phyloP scores from a whole-genome alignment of 2,888 invertebrate genomes.

The Steromphala cineraria region DNA sequence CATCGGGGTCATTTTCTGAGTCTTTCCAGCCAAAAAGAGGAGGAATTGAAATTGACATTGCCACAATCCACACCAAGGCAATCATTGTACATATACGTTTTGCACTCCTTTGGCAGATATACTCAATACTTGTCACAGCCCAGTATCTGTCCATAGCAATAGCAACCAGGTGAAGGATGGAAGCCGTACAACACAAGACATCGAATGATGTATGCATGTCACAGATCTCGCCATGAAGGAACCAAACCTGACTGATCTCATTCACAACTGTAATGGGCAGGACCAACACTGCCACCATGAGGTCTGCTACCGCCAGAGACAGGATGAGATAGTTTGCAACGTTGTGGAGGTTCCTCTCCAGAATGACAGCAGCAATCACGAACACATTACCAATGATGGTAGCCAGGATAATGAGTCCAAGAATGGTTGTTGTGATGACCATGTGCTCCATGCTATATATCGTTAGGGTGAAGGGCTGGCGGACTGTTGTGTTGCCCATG shows the following conservation, averaged over 20 bases:
- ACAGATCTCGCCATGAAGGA: conserved; percentile 89
- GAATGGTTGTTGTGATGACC: conserved; percentile 54
- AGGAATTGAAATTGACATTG: conserved; percentile 93
- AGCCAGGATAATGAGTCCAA: conserved; percentile 91
- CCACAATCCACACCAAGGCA: conserved; percentile 92
- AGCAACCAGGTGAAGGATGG: conserved; percentile 96
- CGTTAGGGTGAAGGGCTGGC: conserved; percentile 12
- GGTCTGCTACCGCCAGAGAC: conserved; percentile 96
- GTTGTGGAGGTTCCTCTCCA: conserved; percentile 93
- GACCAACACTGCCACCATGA: conserved; percentile 95
- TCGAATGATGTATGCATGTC: conserved; percentile 98
- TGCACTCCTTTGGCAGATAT: conserved; percentile 93
- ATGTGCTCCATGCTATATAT: conserved; percentile 47
- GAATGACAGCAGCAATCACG: conserved; percentile 96
- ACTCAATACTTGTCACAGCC: conserved; percentile 98
- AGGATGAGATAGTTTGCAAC: conserved; percentile 97
- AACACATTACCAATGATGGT: conserved; percentile 98
- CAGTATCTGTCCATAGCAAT: conserved; percentile 98
- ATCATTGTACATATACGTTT: conserved; percentile 89
- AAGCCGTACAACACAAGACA: conserved; percentile 97
- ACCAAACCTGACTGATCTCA: conserved; percentile 81
- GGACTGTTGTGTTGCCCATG: background rate
- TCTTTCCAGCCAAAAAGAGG: conserved; percentile 84
- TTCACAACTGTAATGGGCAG: conserved; percentile 77
- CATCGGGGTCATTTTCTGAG: conserved; percentile 53